Conservation (phyloP, 2,797 vertebrate genomes). For the Chaetodon trifasciatus region DNA sequence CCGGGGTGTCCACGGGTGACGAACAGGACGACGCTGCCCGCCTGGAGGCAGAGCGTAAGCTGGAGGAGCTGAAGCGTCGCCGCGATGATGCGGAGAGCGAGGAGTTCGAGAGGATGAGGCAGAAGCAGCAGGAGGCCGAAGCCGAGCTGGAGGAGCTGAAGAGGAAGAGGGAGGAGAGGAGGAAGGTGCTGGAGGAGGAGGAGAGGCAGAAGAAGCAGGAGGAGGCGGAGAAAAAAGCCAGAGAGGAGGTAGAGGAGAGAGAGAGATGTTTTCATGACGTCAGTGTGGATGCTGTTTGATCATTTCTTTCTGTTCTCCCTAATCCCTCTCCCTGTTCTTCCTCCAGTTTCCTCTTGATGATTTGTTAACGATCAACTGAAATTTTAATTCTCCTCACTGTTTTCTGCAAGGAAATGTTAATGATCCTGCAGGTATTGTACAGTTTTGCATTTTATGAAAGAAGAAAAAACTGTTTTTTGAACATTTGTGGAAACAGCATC, state of each 20-base stretch:
- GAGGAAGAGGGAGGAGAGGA: conserved; percentile 93
- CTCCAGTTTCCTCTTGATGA: neutral
- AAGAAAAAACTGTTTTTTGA: neutral
- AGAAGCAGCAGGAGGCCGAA: conserved; percentile 94
- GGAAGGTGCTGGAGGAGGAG: conserved; percentile 95
- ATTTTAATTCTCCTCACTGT: neutral
- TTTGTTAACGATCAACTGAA: neutral
- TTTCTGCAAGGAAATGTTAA: neutral
- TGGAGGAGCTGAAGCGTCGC: conserved; percentile 93
- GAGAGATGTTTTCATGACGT: conserved; percentile 49
- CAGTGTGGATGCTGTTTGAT: conserved; percentile 7
- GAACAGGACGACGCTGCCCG: conserved; percentile 83
- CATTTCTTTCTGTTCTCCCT: neutral
- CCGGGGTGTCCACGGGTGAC: conserved; percentile 62
- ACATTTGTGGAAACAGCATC: too few relatives aligned
- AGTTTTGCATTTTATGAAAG: neutral
- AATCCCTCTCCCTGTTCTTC: neutral
- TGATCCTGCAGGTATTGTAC: neutral
- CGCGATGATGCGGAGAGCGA: conserved; percentile 92
- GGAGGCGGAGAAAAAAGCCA: conserved; percentile 90
- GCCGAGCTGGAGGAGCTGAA: conserved; percentile 95
- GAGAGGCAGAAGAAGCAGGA: conserved; percentile 93
- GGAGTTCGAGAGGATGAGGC: conserved; percentile 93
- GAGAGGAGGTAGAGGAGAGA: conserved; percentile 90
- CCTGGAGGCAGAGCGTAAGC: conserved; percentile 89